Evolutionary conservation across 2,888 invertebrate genomes (phyloP), one percentile per base, ranked within the genome.

Genomic region (Brachyptera putata): DNA sequence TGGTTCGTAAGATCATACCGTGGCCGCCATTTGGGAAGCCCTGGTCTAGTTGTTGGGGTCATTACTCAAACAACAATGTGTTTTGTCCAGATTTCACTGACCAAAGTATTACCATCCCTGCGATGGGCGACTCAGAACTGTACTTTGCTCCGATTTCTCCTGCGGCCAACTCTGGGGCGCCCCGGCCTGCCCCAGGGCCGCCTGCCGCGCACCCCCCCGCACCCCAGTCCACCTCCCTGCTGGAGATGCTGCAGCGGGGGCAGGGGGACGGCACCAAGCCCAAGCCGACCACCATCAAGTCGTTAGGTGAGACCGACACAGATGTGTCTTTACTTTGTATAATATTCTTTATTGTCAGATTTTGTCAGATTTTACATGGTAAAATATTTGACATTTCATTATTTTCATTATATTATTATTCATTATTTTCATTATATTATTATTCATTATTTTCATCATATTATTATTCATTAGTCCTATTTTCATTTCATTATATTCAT

Each of bases 141-240:
- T 84, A 84, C 71, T 87, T 88, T 72, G 84, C 85, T 36, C 87
- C 86, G 0, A 87, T 87, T 66, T 84, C 85, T 1, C 87, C 86
- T 5, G 85, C 81, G 14, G 63, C 61, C 34, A 63, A 58, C 49
- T 60, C 60, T 9, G 43, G 61, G 3, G 22, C 36, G 4, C 18
- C 36, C 13, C 24, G 63, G 59, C 63, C 62, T 49, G 4, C 41
- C 13, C 11, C 41, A 14, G 21, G 16, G 4, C 7, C 16, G n/a
- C 71, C 46, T 71, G 69, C 61, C 69, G 62, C 34, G 68, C 71
- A 57, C 63, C 68, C 58, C 11, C 43, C 68, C 16, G 58, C 70
- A 22, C 66, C 73, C 30, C 75, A 75, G 56, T 74, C 76, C 55
- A 71, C 79, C 63, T 79, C 81, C 63, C 77, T 89, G 63, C 78